Evolutionary conservation across 1,140 invertebrate genomes (phyloP).

Genomic region (Cryptotermes secundus): DNA sequence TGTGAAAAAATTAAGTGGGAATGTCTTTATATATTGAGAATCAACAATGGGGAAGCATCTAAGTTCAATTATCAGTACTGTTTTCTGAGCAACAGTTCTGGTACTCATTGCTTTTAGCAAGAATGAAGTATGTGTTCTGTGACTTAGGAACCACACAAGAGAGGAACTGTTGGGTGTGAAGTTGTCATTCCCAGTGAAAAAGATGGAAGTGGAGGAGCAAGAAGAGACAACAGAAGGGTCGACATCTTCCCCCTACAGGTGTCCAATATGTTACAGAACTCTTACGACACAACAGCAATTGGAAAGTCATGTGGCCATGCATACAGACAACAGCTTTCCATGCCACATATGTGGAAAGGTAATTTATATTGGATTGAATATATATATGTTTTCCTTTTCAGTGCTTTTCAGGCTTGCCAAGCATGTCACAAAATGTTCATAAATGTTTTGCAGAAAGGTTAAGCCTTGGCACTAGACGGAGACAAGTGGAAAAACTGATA

Average conservation of each 20-base stretch:
- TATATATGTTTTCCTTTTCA: too few species aligned
- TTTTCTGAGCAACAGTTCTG: too few species aligned
- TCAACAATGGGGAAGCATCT: too few species aligned
- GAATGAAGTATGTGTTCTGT: not conserved
- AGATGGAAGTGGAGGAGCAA: not conserved
- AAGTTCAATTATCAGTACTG: too few species aligned
- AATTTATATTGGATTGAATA: not conserved
- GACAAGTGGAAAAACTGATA: too few species aligned
- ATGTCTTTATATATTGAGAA: too few species aligned
- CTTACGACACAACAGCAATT: not conserved
- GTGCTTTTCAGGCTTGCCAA: too few species aligned
- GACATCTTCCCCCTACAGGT: not conserved
- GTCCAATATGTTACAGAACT: not conserved
- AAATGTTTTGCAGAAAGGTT: too few species aligned
- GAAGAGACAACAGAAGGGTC: not conserved
- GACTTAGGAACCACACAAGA: not conserved
- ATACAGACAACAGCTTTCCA: conserved; percentile 10
- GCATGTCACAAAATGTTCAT: too few species aligned
- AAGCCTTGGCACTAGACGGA: too few species aligned
- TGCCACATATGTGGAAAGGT: conserved; percentile 7
- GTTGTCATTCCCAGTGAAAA: not conserved
- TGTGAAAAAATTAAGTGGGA: too few species aligned
- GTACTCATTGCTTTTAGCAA: too few species aligned
- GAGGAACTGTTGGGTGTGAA: not conserved
- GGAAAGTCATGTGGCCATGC: not conserved